A percentile compares a stretch with the other conserved stretches of the same genome.
phyloP scores from a whole-genome alignment of 2,113 vertebrate species.

The Gopherus evgoodei region DNA sequence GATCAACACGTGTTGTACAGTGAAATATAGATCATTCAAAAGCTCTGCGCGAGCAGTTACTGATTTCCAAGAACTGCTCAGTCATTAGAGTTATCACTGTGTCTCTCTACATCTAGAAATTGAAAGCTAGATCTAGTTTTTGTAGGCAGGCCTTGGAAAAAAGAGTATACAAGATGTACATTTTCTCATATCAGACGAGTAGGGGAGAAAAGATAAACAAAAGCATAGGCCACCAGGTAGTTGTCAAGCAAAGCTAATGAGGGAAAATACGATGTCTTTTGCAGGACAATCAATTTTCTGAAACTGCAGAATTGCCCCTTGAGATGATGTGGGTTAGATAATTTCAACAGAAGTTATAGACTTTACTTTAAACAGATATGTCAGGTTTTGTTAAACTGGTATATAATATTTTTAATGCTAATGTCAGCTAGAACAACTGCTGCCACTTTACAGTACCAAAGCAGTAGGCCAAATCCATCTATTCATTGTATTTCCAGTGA shows the following conservation, averaged over 20 bases:
- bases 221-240: background rate
- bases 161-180: background rate
- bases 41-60: background rate
- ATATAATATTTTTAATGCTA: background rate
- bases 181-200: background rate
- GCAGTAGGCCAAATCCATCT: background rate
- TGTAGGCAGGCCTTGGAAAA: background rate
- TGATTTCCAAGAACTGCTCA: slow-evolving; percentile 46
- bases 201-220: background rate
- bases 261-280: background rate
- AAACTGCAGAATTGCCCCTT: background rate
- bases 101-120: background rate
- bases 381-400: background rate
- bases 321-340: background rate
- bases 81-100: background rate
- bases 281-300: background rate
- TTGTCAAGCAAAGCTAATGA: background rate
- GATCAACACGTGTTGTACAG: background rate
- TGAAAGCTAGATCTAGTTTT: slow-evolving; percentile 29
- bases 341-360: background rate
- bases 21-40: slow-evolving; percentile 54
- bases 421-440: background rate
- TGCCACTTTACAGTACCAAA: background rate
- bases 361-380: background rate
- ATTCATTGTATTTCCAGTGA: background rate